Evolutionary conservation across 2,888 invertebrate genomes (phyloP), one percentile per base, ranked within the genome.

Genomic region (Abrostola triplasia): DNA sequence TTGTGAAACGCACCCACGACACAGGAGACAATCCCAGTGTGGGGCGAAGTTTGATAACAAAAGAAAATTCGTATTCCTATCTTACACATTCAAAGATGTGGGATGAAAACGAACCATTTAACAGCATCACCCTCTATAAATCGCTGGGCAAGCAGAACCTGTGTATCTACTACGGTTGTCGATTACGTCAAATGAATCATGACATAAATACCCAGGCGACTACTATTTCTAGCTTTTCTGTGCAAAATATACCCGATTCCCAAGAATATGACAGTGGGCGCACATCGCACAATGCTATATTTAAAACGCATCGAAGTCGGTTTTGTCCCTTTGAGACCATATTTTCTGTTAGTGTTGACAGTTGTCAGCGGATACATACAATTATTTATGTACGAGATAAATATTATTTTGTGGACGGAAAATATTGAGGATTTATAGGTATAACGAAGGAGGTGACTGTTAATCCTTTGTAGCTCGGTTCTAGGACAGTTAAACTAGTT

Each of bases 231-330:
- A 50, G 24, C 62, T 67, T 66, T 59, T 55, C 64, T 51, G 58
- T 80, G 77, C 72, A 76, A 67, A 71, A 73, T 76, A 70, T 77
- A 70, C 59, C 64, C 59, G 65, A 66, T 76, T 75, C 71, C 67
- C 60, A 7, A 59, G 63, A 68, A 64, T 73, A 70, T 70, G 73
- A 73, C 76, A 64, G 64, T 67, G 62, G 54, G 49, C 55, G 67
- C 70, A 80, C 73, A 77, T 47, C 55, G 67, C 70, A 80, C 73
- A 77, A 77, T 64, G 50, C 54, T 51, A 74, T 69, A 71, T 74
- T 63, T 73, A 65, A 66, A 55, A 53, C 52, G 69, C 44, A 64
- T 71, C 66, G 70, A 67, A 64, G 56, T 50, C 37, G 13, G 7
- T 51, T 36, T 13, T 44, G 52, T 44, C 54, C 56, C 57, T 64